Percentiles rank a stretch among this genome's conserved stretches.
phyloP scores from a whole-genome alignment of 2,888 invertebrate genomes.

The Acleris literana region DNA sequence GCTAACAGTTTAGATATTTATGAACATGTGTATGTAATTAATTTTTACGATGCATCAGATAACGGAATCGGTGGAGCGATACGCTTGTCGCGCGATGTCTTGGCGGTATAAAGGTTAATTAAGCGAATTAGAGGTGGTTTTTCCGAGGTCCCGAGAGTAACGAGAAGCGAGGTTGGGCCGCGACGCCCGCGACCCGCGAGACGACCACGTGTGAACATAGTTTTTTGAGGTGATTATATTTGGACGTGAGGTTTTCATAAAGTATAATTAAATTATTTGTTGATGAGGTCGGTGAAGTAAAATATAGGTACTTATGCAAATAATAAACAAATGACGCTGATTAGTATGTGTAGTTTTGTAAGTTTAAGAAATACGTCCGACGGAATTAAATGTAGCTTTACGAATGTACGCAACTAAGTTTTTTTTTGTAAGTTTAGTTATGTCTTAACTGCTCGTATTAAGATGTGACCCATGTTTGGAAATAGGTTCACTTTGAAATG shows the following conservation, averaged over 20 bases:
- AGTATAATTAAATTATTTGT: neutral
- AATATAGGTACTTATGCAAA: too few species aligned
- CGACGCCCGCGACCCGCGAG: slow-evolving; percentile 48
- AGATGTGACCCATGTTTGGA: too few species aligned
- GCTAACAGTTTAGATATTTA: slow-evolving; percentile 80
- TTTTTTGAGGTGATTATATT: slow-evolving; percentile 55
- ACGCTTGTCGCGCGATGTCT: slow-evolving; percentile 70
- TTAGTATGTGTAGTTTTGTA: too few species aligned
- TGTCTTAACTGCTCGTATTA: too few species aligned
- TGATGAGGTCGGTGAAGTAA: too few species aligned
- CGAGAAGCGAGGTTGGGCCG: slow-evolving; percentile 46
- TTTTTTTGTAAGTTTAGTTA: too few species aligned
- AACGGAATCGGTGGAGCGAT: slow-evolving; percentile 73
- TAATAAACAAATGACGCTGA: too few species aligned
- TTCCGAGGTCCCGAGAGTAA: slow-evolving; percentile 45
- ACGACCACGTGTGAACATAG: slow-evolving; percentile 55
- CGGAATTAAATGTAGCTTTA: too few species aligned
- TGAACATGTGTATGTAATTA: slow-evolving; percentile 83
- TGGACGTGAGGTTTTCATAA: slow-evolving; percentile 5
- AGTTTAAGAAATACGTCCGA: too few species aligned
- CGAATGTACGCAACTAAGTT: too few species aligned
- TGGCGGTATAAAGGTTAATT: slow-evolving; percentile 67
- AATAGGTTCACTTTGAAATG: too few species aligned
- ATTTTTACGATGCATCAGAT: slow-evolving; percentile 82
- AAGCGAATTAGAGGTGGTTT: slow-evolving; percentile 62